Percentiles rank a stretch among this genome's conserved stretches.
These are phyloP conservation scores for Chymomyza amoena DNA, from an alignment of 2,888 invertebrate genomes.

Conservation along the genomic window DNA sequence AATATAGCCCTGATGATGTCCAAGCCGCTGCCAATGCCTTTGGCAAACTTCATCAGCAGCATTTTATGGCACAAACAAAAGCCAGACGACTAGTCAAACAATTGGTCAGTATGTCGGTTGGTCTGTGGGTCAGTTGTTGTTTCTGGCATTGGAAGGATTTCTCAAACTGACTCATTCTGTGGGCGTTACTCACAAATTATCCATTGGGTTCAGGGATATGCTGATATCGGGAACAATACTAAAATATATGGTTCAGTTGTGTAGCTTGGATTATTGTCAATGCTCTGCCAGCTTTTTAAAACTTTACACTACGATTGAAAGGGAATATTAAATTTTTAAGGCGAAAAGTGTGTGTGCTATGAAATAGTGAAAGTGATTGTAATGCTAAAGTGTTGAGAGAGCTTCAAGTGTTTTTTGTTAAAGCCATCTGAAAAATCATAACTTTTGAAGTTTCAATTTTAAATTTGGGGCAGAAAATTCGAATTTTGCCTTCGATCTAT, in stretches of 20 bases:
- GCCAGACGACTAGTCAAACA: not conserved
- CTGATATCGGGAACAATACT: slow-evolving; percentile 7
- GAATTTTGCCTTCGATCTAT: no score
- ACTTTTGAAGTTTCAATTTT: no score
- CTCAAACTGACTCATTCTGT: slow-evolving; percentile 5
- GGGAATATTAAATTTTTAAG: not conserved
- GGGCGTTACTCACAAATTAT: slow-evolving; percentile 56
- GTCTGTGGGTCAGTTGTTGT: not conserved
- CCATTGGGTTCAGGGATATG: slow-evolving; percentile 20
- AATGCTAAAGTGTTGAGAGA: no score
- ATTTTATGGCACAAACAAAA: slow-evolving; percentile 29
- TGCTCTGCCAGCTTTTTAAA: slow-evolving; percentile 27
- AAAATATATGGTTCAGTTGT: slow-evolving; percentile 66
- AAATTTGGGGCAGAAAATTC: no score
- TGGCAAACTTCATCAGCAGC: slow-evolving; percentile 45
- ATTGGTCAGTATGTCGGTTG: not conserved
- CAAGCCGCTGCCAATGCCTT: slow-evolving; percentile 6
- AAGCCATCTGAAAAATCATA: no score
- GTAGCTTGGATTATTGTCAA: slow-evolving; percentile 70
- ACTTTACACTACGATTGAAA: not conserved
- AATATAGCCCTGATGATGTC: slow-evolving; percentile 1
- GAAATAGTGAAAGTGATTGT: no score
- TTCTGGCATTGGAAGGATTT: not conserved
- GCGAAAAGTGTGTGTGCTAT: no score
- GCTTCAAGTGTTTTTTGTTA: no score